Base-by-base conservation (phyloP, 2,113 vertebrate genomes). In the Archilochus colubris region DNA sequence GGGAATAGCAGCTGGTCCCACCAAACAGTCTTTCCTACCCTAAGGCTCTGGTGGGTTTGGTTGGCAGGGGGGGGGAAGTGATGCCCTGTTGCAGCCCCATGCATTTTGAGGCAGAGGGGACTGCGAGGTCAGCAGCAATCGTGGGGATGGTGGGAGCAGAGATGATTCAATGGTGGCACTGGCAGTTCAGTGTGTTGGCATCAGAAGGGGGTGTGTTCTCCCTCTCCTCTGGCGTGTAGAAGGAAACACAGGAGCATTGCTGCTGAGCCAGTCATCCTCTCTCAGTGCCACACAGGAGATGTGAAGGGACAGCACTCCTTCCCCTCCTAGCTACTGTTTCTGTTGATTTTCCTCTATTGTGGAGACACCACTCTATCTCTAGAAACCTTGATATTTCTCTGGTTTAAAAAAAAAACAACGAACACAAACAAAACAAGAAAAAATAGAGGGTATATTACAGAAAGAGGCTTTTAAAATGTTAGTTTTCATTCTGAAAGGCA, bases 401-500 rank as follows among this genome's bases (percentile, higher is more conserved):
- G 36, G 3, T 74, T 76, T 58, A 19, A 61, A 48, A 76, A 66
- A 33, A 5, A 10, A 27, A 12, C 12, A 27, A 27, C 24, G 43
- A 76, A 62, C 33, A 5, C 40, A 40, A 40, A 10, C 46, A 8
- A 5, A 10, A 18, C 23, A 7, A 10, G 28, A 3, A 51, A 66
- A 83, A 84, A 4, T 5, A 43, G 43, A 43, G 3, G 2, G 25
- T 59, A 27, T 19, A 10, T 51, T 80, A 73, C n/a, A 64, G 38
- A 79, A 88, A 57, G 11, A 50, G 19, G 74, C 18, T 83, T 76
- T 58, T 86, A 57, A 91, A 92, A 51, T 82, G 68, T 46, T 61
- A 73, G 25, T 68, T 97, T 94, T 91, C 24, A 9, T 63, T 91
- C 66, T 91, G 82, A 69, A 85, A 81, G 68, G 46, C 53, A 92